Conservation (phyloP, 2,888 invertebrate species). For the Labia minor region DNA sequence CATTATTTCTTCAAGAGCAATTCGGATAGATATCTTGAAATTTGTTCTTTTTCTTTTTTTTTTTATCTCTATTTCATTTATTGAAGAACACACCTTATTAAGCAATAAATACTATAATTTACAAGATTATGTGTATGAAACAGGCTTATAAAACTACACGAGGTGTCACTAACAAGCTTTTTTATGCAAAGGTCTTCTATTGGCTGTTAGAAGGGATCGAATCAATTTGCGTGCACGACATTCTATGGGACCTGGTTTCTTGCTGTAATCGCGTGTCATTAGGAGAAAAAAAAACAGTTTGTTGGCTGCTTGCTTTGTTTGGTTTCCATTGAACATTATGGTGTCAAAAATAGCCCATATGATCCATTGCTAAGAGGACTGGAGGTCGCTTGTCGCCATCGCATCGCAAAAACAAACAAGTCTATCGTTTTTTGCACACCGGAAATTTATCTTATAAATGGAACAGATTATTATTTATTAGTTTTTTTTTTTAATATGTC, state of each 20-base stretch:
- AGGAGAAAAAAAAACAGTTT: background rate
- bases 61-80: background rate
- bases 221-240: background rate
- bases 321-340: background rate
- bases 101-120: background rate
- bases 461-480: background rate
- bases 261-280: slow-evolving; percentile 1
- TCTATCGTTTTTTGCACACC: background rate
- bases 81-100: background rate
- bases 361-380: background rate
- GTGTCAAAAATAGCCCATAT: background rate
- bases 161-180: slow-evolving; percentile 8
- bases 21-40: too few species aligned
- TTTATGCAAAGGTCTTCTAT: background rate
- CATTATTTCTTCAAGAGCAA: too few species aligned
- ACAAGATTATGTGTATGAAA: background rate
- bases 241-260: background rate
- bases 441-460: background rate
- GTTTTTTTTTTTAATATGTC: background rate
- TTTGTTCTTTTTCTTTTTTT: background rate
- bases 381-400: background rate
- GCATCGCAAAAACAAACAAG: background rate
- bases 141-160: background rate
- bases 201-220: background rate
- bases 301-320: background rate